A percentile compares a stretch with the other conserved stretches of the same genome.
These are phyloP conservation scores for Tapera naevia DNA, from an alignment of 2,797 vertebrate genomes.

Conservation along the genomic window DNA sequence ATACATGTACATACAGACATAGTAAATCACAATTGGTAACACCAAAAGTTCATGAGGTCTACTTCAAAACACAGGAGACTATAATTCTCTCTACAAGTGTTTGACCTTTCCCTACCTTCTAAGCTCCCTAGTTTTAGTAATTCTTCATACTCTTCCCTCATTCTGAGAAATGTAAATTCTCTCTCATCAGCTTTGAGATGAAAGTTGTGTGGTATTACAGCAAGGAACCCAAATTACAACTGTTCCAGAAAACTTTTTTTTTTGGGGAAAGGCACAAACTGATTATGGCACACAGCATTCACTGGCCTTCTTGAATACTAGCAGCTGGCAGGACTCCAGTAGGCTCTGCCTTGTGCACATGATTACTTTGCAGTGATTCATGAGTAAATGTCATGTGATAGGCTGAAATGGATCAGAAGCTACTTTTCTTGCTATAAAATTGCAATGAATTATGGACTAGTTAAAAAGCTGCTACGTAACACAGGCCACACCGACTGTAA, in stretches of 20 bases:
- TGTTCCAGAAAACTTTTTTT: background rate
- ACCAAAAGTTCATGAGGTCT: background rate
- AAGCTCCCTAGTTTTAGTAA: background rate
- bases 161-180: background rate
- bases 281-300: background rate
- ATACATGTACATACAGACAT: background rate
- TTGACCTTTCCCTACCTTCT: background rate
- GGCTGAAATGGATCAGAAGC: background rate
- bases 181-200: background rate
- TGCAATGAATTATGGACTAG: background rate
- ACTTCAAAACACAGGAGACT: background rate
- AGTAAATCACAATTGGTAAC: background rate
- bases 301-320: background rate
- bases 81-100: background rate
- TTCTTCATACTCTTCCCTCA: background rate
- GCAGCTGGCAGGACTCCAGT: background rate
- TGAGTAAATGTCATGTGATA: background rate
- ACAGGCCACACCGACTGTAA: background rate
- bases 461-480: background rate
- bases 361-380: background rate
- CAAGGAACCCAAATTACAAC: background rate
- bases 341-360: background rate
- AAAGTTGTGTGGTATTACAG: background rate
- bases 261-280: background rate
- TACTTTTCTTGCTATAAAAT: background rate